Conservation (phyloP, 1,140 invertebrate genomes). For the Drosophila varians region DNA sequence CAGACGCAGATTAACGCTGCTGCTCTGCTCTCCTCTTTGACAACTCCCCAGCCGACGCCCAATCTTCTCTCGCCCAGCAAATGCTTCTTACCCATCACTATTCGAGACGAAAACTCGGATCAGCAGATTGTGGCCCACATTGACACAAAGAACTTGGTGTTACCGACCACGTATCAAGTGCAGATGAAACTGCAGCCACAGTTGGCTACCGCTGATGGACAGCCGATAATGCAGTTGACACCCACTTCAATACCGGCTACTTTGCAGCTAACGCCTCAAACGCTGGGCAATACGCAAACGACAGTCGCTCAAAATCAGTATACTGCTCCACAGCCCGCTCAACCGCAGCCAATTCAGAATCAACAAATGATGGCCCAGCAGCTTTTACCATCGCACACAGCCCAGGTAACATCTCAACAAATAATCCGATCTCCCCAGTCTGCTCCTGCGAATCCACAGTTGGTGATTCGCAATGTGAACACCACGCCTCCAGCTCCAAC, state of each 20-base stretch:
- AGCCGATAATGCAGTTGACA: slow-evolving; percentile 78
- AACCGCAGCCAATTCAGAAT: not conserved
- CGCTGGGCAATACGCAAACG: slow-evolving; percentile 29
- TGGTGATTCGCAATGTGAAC: slow-evolving; percentile 56
- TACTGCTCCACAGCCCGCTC: slow-evolving; percentile 27
- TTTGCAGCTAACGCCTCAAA: slow-evolving; percentile 70
- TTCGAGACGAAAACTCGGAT: slow-evolving; percentile 80
- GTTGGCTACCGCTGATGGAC: slow-evolving; percentile 76
- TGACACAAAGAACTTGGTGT: slow-evolving; percentile 78
- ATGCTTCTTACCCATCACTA: slow-evolving; percentile 79
- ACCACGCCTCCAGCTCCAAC: slow-evolving; percentile 4
- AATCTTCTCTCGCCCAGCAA: slow-evolving; percentile 79
- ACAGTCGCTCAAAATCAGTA: slow-evolving; percentile 49
- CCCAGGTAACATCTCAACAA: slow-evolving; percentile 63
- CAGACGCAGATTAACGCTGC: slow-evolving; percentile 61
- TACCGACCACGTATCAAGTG: slow-evolving; percentile 82
- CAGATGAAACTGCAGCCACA: slow-evolving; percentile 83
- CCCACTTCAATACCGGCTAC: slow-evolving; percentile 80
- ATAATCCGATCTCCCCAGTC: slow-evolving; percentile 56
- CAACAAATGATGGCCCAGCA: slow-evolving; percentile 9
- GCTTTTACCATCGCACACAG: slow-evolving; percentile 22
- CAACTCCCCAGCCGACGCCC: slow-evolving; percentile 21
- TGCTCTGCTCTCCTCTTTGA: slow-evolving; percentile 54
- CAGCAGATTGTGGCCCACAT: slow-evolving; percentile 83
- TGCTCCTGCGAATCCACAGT: slow-evolving; percentile 31